Evolutionary conservation across 2,888 invertebrate genomes (phyloP).

Genomic region (Hypomecis punctinalis): DNA sequence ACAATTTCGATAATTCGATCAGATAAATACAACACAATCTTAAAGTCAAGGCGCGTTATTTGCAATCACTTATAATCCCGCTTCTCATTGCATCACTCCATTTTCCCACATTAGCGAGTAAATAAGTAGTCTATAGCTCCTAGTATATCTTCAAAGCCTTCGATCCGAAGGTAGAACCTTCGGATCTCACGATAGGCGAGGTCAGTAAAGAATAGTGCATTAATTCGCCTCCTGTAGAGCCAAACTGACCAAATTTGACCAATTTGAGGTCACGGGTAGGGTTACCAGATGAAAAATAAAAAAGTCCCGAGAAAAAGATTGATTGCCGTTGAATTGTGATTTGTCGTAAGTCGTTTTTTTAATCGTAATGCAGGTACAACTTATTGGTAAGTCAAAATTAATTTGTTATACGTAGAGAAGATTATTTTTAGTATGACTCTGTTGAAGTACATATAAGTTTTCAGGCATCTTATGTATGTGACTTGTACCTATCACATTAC

Average conservation of each 20-base stretch:
- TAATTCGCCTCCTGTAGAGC: slow-evolving; percentile 43
- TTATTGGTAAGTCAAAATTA: too few species aligned
- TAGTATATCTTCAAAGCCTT: slow-evolving; percentile 21
- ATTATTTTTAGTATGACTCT: too few species aligned
- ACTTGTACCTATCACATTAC: too few species aligned
- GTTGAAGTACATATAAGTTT: too few species aligned
- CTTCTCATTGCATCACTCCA: slow-evolving; percentile 14
- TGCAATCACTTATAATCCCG: background rate
- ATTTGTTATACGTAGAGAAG: too few species aligned
- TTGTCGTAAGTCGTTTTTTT: too few species aligned
- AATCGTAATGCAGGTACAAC: too few species aligned
- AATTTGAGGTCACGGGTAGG: slow-evolving; percentile 44
- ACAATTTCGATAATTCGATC: background rate
- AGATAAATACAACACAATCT: background rate
- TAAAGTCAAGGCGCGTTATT: background rate
- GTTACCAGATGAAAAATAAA: too few species aligned
- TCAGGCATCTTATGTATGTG: too few species aligned
- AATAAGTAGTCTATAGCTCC: slow-evolving; percentile 18
- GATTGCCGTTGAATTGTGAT: too few species aligned
- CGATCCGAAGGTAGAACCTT: slow-evolving; percentile 36
- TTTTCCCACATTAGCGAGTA: slow-evolving; percentile 27
- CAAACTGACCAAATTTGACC: slow-evolving; percentile 47
- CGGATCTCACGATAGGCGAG: slow-evolving; percentile 40
- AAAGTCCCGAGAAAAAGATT: too few species aligned
- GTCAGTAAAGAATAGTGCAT: slow-evolving; percentile 48